Base-by-base conservation (phyloP, 1,140 invertebrate genomes). In the Akabosia matsudoensis region DNA sequence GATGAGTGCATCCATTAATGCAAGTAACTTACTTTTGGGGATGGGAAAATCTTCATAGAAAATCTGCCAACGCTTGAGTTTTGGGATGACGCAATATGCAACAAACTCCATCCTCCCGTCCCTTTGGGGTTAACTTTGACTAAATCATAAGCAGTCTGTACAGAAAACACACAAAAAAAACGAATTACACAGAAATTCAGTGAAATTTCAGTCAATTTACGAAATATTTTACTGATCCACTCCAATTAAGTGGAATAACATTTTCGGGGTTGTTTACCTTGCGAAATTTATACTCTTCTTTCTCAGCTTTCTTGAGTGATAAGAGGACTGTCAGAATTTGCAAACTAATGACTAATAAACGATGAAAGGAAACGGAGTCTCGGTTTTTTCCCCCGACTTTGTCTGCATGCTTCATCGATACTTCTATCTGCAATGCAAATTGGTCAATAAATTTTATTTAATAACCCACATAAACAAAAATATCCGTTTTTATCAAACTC, bases 281-380 rank as follows among this genome's bases (percentile, higher is more conserved):
- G 74, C 77, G 71, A 76, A 84, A 82, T 70, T 82, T 82, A 56
- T 78, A 82, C 33, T 82, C 78, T 74, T 82, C 75, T 24, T 75
- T 72, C 28, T 70, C 51, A 56, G 61, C 74, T 52, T 79, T 76
- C 82, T 78, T 76, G 82, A 85, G 76, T 84, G 83, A 33, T 85
- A 83, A 86, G 71, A 82, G 52, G n/a, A 81, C 80, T 34, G 80
- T 76, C 30, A 79, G 75, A 67, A 81, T 76, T 74, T 96, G 93
- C 76, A 97, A 86, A 3, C 93, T 91, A 80, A 95, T 94, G n/a
- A 95, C 89, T 75, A 97, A 85, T 31, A 94, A 91, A 79, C 93
- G 88, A 82, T 94, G 93, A 54, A 96, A 88, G 76, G 92, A 91
- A 33, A 89, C 90, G 52, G 90, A 84, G 82, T 95, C 93, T 81